Evolutionary conservation across 2,888 invertebrate genomes (phyloP).

Genomic region (Amblyteles armatorius): DNA sequence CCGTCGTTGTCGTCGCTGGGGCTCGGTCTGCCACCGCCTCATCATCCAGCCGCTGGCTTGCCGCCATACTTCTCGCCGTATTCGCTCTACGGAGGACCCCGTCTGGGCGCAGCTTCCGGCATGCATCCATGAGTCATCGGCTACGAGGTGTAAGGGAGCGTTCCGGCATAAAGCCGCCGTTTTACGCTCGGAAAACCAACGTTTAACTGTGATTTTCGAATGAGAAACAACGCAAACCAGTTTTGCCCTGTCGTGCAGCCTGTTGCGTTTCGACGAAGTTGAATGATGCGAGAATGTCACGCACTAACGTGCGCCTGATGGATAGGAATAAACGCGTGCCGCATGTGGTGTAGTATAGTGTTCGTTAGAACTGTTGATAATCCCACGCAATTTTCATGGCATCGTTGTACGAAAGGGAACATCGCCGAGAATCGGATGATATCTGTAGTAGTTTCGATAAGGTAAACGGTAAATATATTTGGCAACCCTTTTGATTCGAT

Average conservation of each 20-base stretch:
- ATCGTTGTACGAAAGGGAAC: slow-evolving; percentile 33
- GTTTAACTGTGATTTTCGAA: slow-evolving; percentile 77
- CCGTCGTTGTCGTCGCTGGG: slow-evolving; percentile 88
- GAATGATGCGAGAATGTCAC: slow-evolving; percentile 18
- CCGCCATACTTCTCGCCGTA: slow-evolving; percentile 96
- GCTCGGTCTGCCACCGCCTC: slow-evolving; percentile 90
- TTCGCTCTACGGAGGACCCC: slow-evolving; percentile 92
- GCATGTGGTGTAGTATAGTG: slow-evolving; percentile 30
- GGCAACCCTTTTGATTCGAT: background rate
- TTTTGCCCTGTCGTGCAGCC: slow-evolving; percentile 24
- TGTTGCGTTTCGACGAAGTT: slow-evolving; percentile 27
- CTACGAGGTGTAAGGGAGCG: slow-evolving; percentile 30
- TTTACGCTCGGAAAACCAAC: slow-evolving; percentile 58
- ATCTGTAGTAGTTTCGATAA: slow-evolving; percentile 3
- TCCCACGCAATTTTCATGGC: slow-evolving; percentile 34
- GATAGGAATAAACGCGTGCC: slow-evolving; percentile 25
- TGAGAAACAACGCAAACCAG: slow-evolving; percentile 22
- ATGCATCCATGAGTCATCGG: slow-evolving; percentile 88
- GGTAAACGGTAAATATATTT: background rate
- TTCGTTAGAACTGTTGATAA: slow-evolving; percentile 52
- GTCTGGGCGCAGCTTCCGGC: slow-evolving; percentile 92
- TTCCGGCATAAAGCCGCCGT: slow-evolving; percentile 21
- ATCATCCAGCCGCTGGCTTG: slow-evolving; percentile 86
- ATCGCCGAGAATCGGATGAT: slow-evolving; percentile 7
- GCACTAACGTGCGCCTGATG: background rate